Percentiles rank a stretch among this genome's conserved stretches.
Evolutionary conservation across 2,888 invertebrate genomes (phyloP).

Genomic region (Scaptomyza reducta): DNA sequence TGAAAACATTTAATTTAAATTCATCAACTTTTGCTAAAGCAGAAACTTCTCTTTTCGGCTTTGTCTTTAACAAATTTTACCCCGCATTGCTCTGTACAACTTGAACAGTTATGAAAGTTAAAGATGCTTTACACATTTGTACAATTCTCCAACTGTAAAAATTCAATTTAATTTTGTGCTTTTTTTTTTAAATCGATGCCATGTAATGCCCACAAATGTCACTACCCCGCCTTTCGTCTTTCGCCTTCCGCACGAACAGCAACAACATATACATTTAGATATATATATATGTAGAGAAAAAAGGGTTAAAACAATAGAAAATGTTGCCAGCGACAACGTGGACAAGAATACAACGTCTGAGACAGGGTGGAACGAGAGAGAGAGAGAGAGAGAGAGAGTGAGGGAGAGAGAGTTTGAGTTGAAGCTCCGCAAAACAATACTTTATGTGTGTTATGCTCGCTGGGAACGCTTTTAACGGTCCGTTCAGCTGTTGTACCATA

Average conservation of each 20-base stretch:
- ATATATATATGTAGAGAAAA: constrained; percentile 32
- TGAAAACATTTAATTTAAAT: no score
- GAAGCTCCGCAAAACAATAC: constrained; percentile 55
- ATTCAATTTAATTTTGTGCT: constrained; percentile 32
- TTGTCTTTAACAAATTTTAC: not conserved
- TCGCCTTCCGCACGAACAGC: constrained; percentile 29
- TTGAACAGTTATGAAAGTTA: constrained; percentile 7
- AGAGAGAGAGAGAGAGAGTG: not conserved
- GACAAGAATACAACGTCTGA: constrained; percentile 15
- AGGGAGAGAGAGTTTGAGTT: constrained; percentile 1
- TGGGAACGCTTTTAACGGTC: constrained; percentile 66
- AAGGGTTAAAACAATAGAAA: constrained; percentile 78
- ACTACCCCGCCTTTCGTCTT: constrained; percentile 16
- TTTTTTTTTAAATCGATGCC: constrained; percentile 56
- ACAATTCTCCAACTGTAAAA: constrained; percentile 30
- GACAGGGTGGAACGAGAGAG: constrained; percentile 10
- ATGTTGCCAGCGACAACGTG: constrained; percentile 47
- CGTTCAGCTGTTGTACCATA: constrained; percentile 66
- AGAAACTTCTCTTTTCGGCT: not conserved
- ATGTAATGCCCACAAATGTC: constrained; percentile 57
- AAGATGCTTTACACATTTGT: constrained; percentile 20
- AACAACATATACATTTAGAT: constrained; percentile 18
- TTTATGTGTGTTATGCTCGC: constrained; percentile 68
- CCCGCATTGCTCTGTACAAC: no score
- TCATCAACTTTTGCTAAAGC: not conserved